These are phyloP conservation scores for Dermatemys mawii DNA, from an alignment of 2,113 vertebrate species.

Conservation along the genomic window DNA sequence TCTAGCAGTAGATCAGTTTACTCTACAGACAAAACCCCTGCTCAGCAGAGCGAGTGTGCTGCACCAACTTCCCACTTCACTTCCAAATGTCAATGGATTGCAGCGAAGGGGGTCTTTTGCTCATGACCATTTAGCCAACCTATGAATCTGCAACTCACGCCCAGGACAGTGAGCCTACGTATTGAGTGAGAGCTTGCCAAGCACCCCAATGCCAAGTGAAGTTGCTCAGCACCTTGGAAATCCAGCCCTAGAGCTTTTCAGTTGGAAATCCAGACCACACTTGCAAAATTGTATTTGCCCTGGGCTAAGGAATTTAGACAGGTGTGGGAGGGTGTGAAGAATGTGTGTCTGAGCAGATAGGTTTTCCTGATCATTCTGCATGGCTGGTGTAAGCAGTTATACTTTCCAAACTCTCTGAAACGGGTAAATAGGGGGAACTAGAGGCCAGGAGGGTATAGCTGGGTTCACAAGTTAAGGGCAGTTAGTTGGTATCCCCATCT, in stretches of 20 bases:
- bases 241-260: not conserved
- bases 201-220: not conserved
- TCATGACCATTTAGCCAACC: not conserved
- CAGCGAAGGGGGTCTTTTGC: not conserved
- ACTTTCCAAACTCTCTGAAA: not conserved
- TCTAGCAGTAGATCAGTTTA: not conserved
- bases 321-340: not conserved
- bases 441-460: not conserved
- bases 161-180: not conserved
- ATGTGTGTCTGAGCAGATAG: not conserved
- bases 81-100: not conserved
- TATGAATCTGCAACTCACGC: not conserved
- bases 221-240: not conserved
- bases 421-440: not conserved
- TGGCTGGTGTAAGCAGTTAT: not conserved
- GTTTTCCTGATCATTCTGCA: not conserved
- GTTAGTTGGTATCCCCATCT: not conserved
- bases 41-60: not conserved
- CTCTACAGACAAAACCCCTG: not conserved
- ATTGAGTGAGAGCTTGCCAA: not conserved
- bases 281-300: not conserved
- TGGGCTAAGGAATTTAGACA: not conserved
- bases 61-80: too few species aligned
- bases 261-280: not conserved
- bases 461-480: not conserved